These are phyloP conservation scores for Synanthedon andrenaeformis DNA, from an alignment of 2,888 invertebrate genomes.

Conservation along the genomic window DNA sequence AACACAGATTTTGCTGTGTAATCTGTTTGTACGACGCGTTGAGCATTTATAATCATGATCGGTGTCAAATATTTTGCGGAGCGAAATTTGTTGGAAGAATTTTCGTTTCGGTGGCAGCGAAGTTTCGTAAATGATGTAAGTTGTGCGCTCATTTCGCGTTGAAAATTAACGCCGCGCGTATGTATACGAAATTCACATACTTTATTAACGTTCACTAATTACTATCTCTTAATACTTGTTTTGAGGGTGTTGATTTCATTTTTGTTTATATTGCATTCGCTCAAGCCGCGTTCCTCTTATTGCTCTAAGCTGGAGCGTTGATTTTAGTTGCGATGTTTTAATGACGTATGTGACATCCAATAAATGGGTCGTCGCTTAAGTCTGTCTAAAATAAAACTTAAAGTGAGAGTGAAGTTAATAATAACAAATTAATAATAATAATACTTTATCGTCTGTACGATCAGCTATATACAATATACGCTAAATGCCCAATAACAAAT, in stretches of 20 bases:
- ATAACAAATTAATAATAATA: background rate
- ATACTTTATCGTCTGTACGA: background rate
- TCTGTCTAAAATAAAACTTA: too few species aligned
- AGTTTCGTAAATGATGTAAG: slow-evolving; percentile 39
- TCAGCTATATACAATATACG: background rate
- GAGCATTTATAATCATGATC: slow-evolving; percentile 13
- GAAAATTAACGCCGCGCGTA: slow-evolving; percentile 32
- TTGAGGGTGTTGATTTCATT: slow-evolving; percentile 5
- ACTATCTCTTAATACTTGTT: slow-evolving; percentile 12
- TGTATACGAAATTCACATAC: slow-evolving; percentile 33
- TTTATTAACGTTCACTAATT: slow-evolving; percentile 22
- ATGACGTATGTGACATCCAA: too few species aligned
- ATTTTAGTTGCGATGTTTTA: too few species aligned
- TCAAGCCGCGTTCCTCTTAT: background rate
- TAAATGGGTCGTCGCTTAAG: too few species aligned
- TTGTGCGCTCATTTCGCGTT: slow-evolving; percentile 35
- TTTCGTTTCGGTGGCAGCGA: slow-evolving; percentile 22
- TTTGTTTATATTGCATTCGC: slow-evolving; percentile 4
- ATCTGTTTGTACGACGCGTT: background rate
- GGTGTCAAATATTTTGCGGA: slow-evolving; percentile 34
- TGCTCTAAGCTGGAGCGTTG: background rate
- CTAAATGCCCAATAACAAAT: background rate
- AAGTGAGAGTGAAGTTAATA: too few species aligned
- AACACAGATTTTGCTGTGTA: background rate
- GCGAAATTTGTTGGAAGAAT: slow-evolving; percentile 24